Conservation (phyloP, 2,888 invertebrate genomes). For the Himalopsyche japonica region DNA sequence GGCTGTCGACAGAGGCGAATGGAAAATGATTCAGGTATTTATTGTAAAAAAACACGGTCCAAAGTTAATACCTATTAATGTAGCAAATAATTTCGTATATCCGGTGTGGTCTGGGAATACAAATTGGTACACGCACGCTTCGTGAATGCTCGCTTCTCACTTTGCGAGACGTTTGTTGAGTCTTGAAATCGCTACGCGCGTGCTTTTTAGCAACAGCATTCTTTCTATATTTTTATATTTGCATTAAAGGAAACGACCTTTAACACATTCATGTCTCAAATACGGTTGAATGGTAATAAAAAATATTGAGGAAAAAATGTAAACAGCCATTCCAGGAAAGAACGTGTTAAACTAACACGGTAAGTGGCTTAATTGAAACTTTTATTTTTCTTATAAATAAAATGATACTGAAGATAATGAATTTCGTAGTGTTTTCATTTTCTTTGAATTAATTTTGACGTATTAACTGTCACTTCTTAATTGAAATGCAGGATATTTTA, state of each 20-base stretch:
- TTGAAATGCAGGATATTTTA: no score
- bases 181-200: neutral
- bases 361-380: no score
- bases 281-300: no score
- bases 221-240: neutral
- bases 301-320: no score
- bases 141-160: neutral
- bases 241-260: neutral
- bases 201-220: neutral
- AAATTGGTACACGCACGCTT: neutral
- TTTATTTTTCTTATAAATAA: no score
- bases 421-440: no score
- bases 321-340: no score
- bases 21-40: neutral
- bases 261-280: neutral
- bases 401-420: no score
- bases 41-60: neutral
- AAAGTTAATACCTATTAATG: neutral
- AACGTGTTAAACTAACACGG: no score
- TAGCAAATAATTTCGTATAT: neutral
- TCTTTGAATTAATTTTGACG: no score
- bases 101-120: neutral
- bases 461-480: no score
- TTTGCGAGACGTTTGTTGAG: neutral
- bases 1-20: neutral